Evolutionary conservation across 2,797 vertebrate species (phyloP).

Genomic region (Neosilurus mollespiculum): DNA sequence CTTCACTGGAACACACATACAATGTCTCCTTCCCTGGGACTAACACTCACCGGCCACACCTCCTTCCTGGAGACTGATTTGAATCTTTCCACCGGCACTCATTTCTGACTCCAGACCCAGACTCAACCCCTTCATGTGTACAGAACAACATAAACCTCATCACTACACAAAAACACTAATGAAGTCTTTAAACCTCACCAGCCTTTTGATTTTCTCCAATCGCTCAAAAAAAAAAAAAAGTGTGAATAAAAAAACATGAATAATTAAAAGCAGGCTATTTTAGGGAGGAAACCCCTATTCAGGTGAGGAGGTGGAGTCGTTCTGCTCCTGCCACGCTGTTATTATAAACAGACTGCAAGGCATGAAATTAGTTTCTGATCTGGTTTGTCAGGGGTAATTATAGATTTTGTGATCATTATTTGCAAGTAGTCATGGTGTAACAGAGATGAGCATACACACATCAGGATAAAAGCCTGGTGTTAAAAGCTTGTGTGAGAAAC

Average conservation of each 20-base stretch:
- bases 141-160: background rate
- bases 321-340: background rate
- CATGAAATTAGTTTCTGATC: background rate
- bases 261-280: background rate
- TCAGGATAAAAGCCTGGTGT: background rate
- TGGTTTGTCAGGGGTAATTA: background rate
- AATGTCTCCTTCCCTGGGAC: background rate
- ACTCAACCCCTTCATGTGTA: background rate
- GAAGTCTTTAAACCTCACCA: background rate
- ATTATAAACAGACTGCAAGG: background rate
- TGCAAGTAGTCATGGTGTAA: background rate
- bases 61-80: background rate
- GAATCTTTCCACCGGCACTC: slow-evolving; percentile 1
- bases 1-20: background rate
- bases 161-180: background rate
- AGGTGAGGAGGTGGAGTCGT: background rate
- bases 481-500: background rate
- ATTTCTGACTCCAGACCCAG: too few species aligned
- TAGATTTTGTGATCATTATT: background rate
- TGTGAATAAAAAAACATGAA: background rate
- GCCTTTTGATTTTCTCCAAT: background rate
- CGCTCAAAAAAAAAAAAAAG: background rate
- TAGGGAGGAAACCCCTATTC: background rate
- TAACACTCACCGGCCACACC: background rate
- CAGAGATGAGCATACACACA: background rate